Evolutionary conservation across 2,797 vertebrate species (phyloP).

Genomic region (Chaetophractus vellerosus): DNA sequence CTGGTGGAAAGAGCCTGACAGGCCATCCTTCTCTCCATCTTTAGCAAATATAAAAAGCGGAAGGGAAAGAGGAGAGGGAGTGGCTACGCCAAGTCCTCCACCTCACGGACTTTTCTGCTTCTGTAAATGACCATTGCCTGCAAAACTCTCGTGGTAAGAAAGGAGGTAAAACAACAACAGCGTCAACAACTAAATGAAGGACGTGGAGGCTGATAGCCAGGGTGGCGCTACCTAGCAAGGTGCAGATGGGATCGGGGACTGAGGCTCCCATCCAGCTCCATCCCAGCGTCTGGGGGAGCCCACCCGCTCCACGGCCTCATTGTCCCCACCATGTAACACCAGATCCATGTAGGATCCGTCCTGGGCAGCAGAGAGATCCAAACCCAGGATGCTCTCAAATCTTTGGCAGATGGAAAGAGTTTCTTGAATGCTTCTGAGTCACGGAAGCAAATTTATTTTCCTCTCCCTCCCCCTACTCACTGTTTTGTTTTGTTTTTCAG

Average conservation of each 20-base stretch:
- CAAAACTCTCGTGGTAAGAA: neutral
- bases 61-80: too few species aligned
- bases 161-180: neutral
- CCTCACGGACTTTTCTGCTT: neutral
- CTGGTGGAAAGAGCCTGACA: fast-evolving
- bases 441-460: neutral
- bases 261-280: neutral
- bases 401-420: neutral
- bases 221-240: neutral
- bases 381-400: neutral
- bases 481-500: neutral
- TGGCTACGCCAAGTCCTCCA: fast-evolving
- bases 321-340: neutral
- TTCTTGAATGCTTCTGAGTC: neutral
- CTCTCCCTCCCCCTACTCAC: neutral
- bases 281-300: neutral
- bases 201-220: neutral
- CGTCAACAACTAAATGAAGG: neutral
- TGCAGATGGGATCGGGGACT: neutral
- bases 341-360: neutral
- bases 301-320: neutral
- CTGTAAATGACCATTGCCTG: neutral
- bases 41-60: neutral
- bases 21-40: neutral
- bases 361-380: neutral